Conservation (phyloP, 2,113 vertebrate species). For the Bufo gargarizans region DNA sequence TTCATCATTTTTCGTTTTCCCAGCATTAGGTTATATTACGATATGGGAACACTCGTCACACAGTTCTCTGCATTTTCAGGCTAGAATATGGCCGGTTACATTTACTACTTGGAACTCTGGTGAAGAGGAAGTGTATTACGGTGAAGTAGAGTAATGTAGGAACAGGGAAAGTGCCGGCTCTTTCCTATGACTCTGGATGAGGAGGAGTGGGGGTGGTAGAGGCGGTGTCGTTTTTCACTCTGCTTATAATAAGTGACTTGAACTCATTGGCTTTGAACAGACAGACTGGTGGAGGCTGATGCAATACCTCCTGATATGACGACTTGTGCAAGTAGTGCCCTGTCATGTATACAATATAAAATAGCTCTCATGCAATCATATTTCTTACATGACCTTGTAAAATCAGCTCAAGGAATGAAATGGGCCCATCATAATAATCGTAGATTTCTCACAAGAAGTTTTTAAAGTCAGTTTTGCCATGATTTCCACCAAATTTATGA, state of each 20-base stretch:
- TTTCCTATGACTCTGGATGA: conserved; percentile 18
- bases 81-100: background rate
- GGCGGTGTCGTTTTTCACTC: conserved; percentile 36
- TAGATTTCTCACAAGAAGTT: too few species aligned
- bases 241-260: conserved; percentile 27
- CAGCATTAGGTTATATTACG: too few species aligned
- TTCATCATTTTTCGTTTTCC: too few species aligned
- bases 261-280: conserved; percentile 11
- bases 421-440: too few species aligned
- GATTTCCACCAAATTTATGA: too few species aligned
- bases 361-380: background rate
- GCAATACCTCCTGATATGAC: conserved; percentile 27
- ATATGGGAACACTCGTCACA: background rate
- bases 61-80: background rate
- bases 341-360: background rate
- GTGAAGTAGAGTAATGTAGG: background rate
- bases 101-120: background rate
- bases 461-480: too few species aligned
- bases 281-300: conserved; percentile 35
- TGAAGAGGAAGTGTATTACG: background rate
- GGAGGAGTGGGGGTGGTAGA: conserved; percentile 34
- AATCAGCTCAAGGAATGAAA: too few species aligned
- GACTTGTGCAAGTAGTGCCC: background rate
- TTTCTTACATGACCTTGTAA: background rate
- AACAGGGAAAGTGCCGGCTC: conserved; percentile 15